phyloP scores from a whole-genome alignment of 1,140 invertebrate species.

The Heliconius hewitsoni region DNA sequence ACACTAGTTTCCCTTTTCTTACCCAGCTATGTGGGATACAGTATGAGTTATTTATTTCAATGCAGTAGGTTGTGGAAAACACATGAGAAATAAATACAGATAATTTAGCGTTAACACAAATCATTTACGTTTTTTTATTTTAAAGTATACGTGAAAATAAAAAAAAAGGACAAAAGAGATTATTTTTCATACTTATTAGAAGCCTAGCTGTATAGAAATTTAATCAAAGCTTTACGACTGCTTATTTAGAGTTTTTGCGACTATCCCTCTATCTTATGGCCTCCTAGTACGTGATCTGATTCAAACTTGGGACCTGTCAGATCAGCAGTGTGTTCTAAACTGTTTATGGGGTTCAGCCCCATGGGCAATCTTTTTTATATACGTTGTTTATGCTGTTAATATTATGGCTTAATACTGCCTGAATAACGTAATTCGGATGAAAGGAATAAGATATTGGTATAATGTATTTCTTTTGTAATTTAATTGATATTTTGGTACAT shows the following conservation, averaged over 20 bases:
- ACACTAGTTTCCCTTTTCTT: background rate
- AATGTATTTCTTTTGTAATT: no score
- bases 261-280: conserved; percentile 34
- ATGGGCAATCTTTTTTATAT: conserved; percentile 32
- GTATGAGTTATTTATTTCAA: no score
- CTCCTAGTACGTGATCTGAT: conserved; percentile 38
- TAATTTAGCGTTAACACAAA: background rate
- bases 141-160: background rate
- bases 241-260: conserved; percentile 20
- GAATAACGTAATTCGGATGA: background rate
- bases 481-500: no score
- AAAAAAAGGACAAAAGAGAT: background rate
- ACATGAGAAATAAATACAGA: no score
- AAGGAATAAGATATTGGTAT: background rate
- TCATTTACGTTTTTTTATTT: no score
- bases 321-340: conserved; percentile 35
- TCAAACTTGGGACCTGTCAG: conserved; percentile 37
- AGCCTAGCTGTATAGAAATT: conserved; percentile 3
- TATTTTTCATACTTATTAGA: background rate
- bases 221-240: conserved; percentile 4
- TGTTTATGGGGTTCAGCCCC: conserved; percentile 36
- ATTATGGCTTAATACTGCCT: background rate
- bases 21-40: background rate
- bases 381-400: conserved; percentile 18
- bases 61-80: no score